Evolutionary conservation across 2,888 invertebrate genomes (phyloP).

Genomic region (Nowickia ferox): DNA sequence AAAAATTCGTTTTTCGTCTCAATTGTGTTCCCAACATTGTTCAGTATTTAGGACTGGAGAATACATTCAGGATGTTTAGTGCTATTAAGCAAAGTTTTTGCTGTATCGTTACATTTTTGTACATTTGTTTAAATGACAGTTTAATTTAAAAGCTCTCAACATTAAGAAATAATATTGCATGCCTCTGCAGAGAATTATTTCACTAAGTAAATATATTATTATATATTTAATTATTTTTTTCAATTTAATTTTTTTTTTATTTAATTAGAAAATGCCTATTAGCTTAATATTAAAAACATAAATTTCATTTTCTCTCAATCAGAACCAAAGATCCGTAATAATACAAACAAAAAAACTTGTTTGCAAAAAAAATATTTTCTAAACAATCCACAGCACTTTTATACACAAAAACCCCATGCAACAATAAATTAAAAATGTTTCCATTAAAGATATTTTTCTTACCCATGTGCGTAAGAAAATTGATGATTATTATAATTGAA

Average conservation of each 20-base stretch:
- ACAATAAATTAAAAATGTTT: not conserved
- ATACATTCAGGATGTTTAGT: too few species aligned
- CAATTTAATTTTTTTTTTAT: constrained; percentile 54
- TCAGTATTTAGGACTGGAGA: too few species aligned
- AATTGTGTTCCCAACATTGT: too few species aligned
- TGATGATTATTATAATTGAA: too few species aligned
- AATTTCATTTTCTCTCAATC: constrained; percentile 16
- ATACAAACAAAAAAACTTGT: not conserved
- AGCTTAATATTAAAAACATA: constrained; percentile 50
- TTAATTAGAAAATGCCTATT: constrained; percentile 38
- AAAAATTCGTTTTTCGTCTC: too few species aligned
- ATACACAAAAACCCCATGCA: constrained; percentile 12
- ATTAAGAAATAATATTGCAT: not conserved
- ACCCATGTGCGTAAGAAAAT: too few species aligned
- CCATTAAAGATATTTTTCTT: too few species aligned
- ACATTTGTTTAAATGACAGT: too few species aligned
- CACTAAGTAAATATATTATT: not conserved
- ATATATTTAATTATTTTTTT: constrained; percentile 8
- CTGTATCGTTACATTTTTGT: too few species aligned
- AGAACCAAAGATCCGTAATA: not conserved
- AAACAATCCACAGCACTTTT: constrained; percentile 17
- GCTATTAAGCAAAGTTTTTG: too few species aligned
- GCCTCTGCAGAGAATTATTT: not conserved
- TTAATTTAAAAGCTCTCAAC: too few species aligned
- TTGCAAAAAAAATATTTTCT: constrained; percentile 36